Evolutionary conservation across 2,113 vertebrate genomes (phyloP).

Genomic region (Atherinomorus stipes): DNA sequence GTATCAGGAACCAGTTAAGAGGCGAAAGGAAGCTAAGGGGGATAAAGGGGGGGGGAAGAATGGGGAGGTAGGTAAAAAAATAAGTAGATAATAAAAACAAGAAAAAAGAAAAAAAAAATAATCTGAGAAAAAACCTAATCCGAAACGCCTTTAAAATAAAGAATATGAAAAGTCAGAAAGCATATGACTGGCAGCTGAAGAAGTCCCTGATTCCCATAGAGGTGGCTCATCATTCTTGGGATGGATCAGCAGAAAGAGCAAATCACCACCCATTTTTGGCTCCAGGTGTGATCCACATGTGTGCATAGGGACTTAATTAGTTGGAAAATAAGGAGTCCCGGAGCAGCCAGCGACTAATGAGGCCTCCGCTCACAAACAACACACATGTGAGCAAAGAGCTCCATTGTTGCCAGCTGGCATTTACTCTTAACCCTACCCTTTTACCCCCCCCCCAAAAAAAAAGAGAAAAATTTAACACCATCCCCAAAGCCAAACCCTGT

Average conservation of each 20-base stretch:
- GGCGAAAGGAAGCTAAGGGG: too few relatives aligned
- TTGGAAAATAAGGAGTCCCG: slow-evolving; percentile 58
- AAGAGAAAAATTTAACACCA: slow-evolving; percentile 39
- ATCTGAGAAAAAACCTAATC: too few relatives aligned
- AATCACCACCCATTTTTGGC: slow-evolving; percentile 41
- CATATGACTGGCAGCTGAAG: slow-evolving; percentile 28
- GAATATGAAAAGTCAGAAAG: neutral
- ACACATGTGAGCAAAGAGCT: slow-evolving; percentile 62
- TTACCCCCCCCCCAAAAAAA: neutral
- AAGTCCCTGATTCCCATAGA: slow-evolving; percentile 10
- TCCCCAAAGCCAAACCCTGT: slow-evolving; percentile 13
- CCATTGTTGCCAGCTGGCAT: slow-evolving; percentile 67
- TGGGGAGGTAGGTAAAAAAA: too few relatives aligned
- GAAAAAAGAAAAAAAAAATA: too few relatives aligned
- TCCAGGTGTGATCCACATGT: slow-evolving; percentile 82
- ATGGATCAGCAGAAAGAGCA: slow-evolving; percentile 26
- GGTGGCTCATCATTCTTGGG: slow-evolving; percentile 16
- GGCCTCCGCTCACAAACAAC: slow-evolving; percentile 64
- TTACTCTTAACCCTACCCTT: slow-evolving; percentile 22
- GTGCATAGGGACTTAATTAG: slow-evolving; percentile 64
- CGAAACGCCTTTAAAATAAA: slow-evolving; percentile 8
- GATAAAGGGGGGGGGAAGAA: too few relatives aligned
- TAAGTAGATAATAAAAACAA: too few relatives aligned
- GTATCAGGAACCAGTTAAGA: too few relatives aligned
- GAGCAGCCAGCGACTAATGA: slow-evolving; percentile 74